Evolutionary conservation across 2,113 vertebrate genomes (phyloP), one percentile per base, ranked within the genome.

Genomic region (Engraulis encrasicolus): DNA sequence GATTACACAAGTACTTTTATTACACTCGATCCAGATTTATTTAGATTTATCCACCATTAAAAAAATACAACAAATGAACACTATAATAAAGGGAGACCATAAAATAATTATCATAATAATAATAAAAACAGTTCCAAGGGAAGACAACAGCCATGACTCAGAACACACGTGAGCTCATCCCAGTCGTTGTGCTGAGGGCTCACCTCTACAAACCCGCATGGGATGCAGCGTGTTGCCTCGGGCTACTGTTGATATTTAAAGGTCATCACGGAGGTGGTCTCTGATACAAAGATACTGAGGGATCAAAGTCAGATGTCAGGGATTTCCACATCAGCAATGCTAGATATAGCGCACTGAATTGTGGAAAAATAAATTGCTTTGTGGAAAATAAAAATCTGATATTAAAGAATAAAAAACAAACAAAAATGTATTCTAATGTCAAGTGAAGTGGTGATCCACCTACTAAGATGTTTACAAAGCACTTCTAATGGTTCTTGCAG

Each of bases 221-320:
- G 11, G 66, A 31, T 4, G 31, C 2, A 17, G 34, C 23, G 45
- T 0, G n/a, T 34, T 74, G 27, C 83, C 34, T 78, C 1, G 9
- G 40, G 48, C 18, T 83, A 78, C 11, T 1, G 61, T 52, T 78
- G 49, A 82, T 37, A 80, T 83, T 89, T 87, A 83, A 80, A 88
- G 83, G 79, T 81, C 58, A 83, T 80, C 78, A 23, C 6, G 49
- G 66, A 5, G 34, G 31, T 74, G 66, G 61, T 71, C 61, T 71
- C 6, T 14, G 66, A 74, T 11, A 74, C 66, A 31, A 31, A 34
- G 66, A 74, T 34, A 34, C 27, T 18, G 27, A 1, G 31, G 27
- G 27, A 74, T 34, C 23, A 23, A 71, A 34, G 66, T 74, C 27
- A 74, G 27, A 31, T 31, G 66, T 12, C 27, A 36, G 27, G 31